Percentiles rank a stretch among this genome's conserved stretches.
phyloP scores from a whole-genome alignment of 2,888 invertebrate species.

The Pheosia tremula region DNA sequence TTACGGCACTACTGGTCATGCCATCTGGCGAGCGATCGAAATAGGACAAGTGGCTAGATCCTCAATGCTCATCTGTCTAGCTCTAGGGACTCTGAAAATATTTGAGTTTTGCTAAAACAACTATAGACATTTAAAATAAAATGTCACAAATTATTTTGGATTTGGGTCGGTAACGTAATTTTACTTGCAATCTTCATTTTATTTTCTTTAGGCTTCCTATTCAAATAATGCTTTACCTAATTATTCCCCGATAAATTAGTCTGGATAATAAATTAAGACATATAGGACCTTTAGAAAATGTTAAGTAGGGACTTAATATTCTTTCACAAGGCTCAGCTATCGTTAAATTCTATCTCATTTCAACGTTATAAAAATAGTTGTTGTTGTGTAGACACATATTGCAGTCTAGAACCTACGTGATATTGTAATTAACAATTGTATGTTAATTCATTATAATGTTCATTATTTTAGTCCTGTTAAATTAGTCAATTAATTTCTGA shows the following conservation, averaged over 20 bases:
- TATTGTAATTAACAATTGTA: too few relatives aligned
- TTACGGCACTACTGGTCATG: neutral
- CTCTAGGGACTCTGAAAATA: too few relatives aligned
- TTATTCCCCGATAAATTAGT: neutral
- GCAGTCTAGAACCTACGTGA: too few relatives aligned
- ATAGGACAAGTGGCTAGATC: neutral
- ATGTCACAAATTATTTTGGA: too few relatives aligned
- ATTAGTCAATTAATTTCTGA: conserved; percentile 5
- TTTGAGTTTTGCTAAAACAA: too few relatives aligned
- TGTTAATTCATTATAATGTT: neutral
- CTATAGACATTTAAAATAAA: too few relatives aligned
- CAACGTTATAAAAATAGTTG: neutral
- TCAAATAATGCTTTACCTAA: too few relatives aligned
- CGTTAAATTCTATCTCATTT: neutral
- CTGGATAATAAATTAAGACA: neutral
- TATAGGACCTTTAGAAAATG: neutral
- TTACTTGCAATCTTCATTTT: too few relatives aligned
- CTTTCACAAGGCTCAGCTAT: neutral
- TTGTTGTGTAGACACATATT: too few relatives aligned
- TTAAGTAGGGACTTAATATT: neutral
- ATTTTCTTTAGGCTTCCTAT: too few relatives aligned
- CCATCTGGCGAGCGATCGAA: neutral
- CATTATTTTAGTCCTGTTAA: neutral
- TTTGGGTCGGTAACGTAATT: too few relatives aligned
- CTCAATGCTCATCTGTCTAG: too few relatives aligned